These are phyloP conservation scores for Cavia aperea DNA, from an alignment of 2,113 vertebrate species.

Conservation along the genomic window DNA sequence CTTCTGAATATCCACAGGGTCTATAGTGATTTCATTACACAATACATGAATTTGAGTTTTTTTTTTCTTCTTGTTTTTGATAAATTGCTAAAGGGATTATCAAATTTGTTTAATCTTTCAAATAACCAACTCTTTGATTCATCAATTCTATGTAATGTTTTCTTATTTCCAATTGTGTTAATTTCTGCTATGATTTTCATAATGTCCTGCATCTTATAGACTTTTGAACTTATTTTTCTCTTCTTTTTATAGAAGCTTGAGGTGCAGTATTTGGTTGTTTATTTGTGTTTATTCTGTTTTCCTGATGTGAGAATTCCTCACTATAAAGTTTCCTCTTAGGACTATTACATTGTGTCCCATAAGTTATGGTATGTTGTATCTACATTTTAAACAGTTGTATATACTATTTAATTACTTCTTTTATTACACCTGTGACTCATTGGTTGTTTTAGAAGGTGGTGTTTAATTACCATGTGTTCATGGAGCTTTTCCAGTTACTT, in stretches of 20 bases:
- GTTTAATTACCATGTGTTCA: not conserved
- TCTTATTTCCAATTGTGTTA: not conserved
- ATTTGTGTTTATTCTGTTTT: not conserved
- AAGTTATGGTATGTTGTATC: not conserved
- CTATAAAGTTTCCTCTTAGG: not conserved
- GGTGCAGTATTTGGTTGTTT: not conserved
- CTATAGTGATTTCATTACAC: not conserved
- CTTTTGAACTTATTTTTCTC: not conserved
- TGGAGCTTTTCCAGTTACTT: not conserved
- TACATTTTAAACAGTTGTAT: not conserved
- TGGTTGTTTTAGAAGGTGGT: not conserved
- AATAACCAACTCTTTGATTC: not conserved
- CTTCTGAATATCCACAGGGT: not conserved
- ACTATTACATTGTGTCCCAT: not conserved
- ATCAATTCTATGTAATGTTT: not conserved
- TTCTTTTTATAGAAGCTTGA: not conserved
- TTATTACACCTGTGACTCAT: not conserved
- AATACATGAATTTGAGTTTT: not conserved
- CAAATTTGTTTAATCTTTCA: not conserved
- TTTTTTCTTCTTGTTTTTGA: not conserved
- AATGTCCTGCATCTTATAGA: not conserved
- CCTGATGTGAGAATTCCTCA: not conserved
- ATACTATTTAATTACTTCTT: not conserved
- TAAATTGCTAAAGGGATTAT: not conserved
- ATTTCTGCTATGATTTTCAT: not conserved